These are phyloP conservation scores for Bovichtus diacanthus DNA, from an alignment of 2,797 vertebrate species.

Conservation along the genomic window DNA sequence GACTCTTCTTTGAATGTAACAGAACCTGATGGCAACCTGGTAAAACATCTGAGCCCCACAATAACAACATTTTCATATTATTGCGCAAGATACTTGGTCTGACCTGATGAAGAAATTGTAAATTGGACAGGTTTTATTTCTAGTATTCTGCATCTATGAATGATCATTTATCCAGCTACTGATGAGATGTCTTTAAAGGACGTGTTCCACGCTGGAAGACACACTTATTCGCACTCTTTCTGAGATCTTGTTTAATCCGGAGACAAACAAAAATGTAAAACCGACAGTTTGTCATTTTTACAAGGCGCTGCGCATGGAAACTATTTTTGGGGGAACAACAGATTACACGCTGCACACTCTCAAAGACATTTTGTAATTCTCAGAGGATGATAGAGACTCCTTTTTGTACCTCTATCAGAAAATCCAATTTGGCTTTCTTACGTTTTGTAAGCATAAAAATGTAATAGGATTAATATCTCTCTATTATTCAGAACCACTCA, in stretches of 20 bases:
- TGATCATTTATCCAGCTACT: background rate
- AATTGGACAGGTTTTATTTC: no score
- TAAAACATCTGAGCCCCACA: background rate
- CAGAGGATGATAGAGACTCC: no score
- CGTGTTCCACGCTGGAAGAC: no score
- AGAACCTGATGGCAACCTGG: background rate
- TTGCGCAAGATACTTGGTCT: background rate
- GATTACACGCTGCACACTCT: no score
- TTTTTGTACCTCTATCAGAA: background rate
- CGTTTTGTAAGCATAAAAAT: background rate
- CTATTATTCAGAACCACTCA: no score
- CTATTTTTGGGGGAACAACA: no score
- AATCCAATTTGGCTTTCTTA: background rate
- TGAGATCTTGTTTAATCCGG: no score
- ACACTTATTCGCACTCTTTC: background rate
- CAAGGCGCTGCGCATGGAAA: no score
- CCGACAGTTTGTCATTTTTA: no score
- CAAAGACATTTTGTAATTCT: no score
- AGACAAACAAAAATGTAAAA: no score
- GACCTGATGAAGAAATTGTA: no score
- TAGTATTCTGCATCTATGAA: background rate
- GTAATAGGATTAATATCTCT: background rate
- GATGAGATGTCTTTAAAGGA: background rate
- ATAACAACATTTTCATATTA: background rate
- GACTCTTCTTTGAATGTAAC: background rate